Evolutionary conservation across 2,113 vertebrate species (phyloP).

Genomic region (Rostratula benghalensis): DNA sequence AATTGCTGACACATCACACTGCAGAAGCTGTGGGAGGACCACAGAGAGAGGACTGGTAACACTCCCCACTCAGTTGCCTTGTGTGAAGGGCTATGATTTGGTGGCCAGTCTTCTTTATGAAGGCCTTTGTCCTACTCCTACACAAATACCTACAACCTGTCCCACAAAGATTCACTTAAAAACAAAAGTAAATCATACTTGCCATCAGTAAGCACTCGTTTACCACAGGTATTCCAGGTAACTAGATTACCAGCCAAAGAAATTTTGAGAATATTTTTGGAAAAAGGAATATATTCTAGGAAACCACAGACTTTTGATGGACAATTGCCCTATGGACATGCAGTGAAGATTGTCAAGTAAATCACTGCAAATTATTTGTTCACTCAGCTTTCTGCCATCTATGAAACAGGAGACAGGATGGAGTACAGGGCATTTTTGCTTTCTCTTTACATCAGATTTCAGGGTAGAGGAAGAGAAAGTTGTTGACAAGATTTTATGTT

Average conservation of each 20-base stretch:
- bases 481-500: constrained; percentile 30
- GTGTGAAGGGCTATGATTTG: background rate
- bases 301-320: background rate
- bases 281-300: background rate
- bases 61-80: fast-evolving
- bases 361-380: background rate
- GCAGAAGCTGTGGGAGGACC: background rate
- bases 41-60: background rate
- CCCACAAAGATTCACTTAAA: background rate
- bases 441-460: background rate
- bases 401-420: background rate
- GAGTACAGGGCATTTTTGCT: background rate
- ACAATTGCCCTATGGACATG: background rate
- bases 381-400: background rate
- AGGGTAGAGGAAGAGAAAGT: background rate
- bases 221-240: background rate
- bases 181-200: background rate
- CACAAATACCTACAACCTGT: background rate
- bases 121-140: background rate
- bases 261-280: background rate
- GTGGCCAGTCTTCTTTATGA: background rate
- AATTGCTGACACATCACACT: background rate
- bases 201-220: background rate
- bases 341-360: background rate
- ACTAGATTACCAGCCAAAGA: background rate